Evolutionary conservation across 23 tunicate species (phyloP).

Genomic region (Ciona savignyi): DNA sequence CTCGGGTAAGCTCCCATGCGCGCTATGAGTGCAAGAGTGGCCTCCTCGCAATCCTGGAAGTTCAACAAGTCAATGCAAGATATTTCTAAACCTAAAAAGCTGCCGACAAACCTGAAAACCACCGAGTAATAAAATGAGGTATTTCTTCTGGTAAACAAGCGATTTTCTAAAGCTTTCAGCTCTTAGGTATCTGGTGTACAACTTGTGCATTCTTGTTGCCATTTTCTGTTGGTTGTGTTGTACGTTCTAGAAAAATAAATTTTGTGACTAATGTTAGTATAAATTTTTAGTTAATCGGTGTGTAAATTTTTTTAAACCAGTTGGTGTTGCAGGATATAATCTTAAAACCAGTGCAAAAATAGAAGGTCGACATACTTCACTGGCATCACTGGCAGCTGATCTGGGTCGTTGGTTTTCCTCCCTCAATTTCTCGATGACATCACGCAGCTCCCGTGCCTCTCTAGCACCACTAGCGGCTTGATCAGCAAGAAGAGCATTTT

Average conservation of each 20-base stretch:
- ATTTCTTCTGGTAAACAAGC: slow-evolving; percentile 96
- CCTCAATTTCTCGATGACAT: slow-evolving; percentile 29
- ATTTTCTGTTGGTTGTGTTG: slow-evolving; percentile 62
- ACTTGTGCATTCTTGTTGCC: slow-evolving; percentile 84
- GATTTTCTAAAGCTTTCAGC: slow-evolving; percentile 96
- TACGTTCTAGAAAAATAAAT: no score
- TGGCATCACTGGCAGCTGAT: not conserved
- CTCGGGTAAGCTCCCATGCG: slow-evolving; percentile 96
- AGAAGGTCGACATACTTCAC: no score
- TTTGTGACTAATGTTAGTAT: no score
- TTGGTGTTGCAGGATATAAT: not conserved
- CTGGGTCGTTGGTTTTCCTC: not conserved
- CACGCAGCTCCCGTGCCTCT: slow-evolving; percentile 54
- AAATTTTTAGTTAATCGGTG: no score
- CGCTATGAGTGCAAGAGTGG: slow-evolving; percentile 86
- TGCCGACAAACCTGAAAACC: slow-evolving; percentile 77
- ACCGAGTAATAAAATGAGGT: slow-evolving; percentile 80
- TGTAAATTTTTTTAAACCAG: no score
- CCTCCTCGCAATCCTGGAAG: slow-evolving; percentile 90
- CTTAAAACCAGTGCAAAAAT: not conserved
- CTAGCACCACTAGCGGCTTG: slow-evolving; percentile 48
- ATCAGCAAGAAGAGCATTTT: slow-evolving; percentile 58
- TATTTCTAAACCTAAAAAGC: no score
- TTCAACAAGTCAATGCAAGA: no score
- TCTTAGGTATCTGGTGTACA: slow-evolving; percentile 75